Percentiles rank a stretch among this genome's conserved stretches.
phyloP scores from a whole-genome alignment of 2,113 vertebrate genomes.

The Saccopteryx leptura region DNA sequence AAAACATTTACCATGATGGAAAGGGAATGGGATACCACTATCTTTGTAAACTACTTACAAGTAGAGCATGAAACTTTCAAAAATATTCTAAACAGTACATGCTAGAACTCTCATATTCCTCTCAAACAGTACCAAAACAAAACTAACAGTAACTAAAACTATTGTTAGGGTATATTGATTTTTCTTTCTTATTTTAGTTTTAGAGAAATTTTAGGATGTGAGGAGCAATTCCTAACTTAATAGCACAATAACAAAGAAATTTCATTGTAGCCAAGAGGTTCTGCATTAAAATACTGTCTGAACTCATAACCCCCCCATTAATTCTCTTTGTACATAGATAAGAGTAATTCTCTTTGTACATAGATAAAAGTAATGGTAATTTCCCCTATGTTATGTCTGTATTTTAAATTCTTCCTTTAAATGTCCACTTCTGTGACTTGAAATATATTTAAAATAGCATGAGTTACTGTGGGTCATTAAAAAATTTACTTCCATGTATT shows the following conservation, averaged over 20 bases:
- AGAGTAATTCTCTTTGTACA: neutral
- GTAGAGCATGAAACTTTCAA: constrained; percentile 61
- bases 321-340: neutral
- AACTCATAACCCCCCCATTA: neutral
- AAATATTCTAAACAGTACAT: constrained; percentile 58
- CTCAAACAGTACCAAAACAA: constrained; percentile 45
- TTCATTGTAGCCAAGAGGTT: constrained; percentile 32
- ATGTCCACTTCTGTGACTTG: neutral
- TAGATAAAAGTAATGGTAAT: neutral
- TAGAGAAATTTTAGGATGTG: neutral
- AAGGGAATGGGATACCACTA: constrained; percentile 83
- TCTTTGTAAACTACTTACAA: constrained; percentile 73
- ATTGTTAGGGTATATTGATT: neutral
- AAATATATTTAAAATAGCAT: constrained; percentile 23
- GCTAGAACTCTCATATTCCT: neutral
- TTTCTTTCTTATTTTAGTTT: constrained; percentile 60
- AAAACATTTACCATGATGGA: constrained; percentile 82
- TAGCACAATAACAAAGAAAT: constrained; percentile 46
- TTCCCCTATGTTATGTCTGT: neutral
- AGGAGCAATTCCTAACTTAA: constrained; percentile 10
- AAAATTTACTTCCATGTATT: neutral
- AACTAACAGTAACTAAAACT: constrained; percentile 57
- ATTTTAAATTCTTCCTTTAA: constrained; percentile 32
- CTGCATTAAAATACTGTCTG: constrained; percentile 31
- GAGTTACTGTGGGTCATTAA: neutral